Evolutionary conservation across 1,140 invertebrate genomes (phyloP).

Genomic region (Orius insidiosus): DNA sequence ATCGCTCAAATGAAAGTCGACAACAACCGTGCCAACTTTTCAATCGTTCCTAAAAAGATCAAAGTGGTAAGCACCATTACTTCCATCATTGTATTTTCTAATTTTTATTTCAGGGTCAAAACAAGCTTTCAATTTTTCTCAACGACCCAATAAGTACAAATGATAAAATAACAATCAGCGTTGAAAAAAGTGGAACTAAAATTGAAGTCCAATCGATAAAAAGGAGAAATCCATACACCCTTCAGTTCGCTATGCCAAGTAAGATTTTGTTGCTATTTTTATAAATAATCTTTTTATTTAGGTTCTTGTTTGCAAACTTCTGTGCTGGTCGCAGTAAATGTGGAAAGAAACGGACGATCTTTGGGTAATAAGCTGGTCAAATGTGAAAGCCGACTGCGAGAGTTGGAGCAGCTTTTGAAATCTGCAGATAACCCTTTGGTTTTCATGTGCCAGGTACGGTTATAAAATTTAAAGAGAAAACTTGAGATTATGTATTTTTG

Average conservation of each 20-base stretch:
- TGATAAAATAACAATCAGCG: conserved; percentile 51
- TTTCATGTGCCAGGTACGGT: conserved; percentile 64
- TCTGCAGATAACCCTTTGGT: conserved; percentile 61
- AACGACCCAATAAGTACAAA: conserved; percentile 54
- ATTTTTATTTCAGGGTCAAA: conserved; percentile 44
- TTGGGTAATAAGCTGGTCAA: conserved; percentile 63
- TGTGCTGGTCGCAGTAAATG: conserved; percentile 57
- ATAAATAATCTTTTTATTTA: conserved; percentile 18
- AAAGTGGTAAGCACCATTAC: conserved; percentile 40
- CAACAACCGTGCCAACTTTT: conserved; percentile 47
- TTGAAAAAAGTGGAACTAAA: conserved; percentile 60
- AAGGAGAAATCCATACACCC: conserved; percentile 58
- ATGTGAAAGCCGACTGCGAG: conserved; percentile 62
- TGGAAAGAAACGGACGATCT: conserved; percentile 57
- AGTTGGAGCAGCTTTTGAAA: conserved; percentile 61
- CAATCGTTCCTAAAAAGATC: conserved; percentile 61
- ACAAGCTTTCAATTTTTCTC: conserved; percentile 58
- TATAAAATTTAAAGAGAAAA: conserved; percentile 6
- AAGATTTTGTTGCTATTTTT: conserved; percentile 16
- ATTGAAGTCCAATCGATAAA: conserved; percentile 56
- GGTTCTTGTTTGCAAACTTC: conserved; percentile 63
- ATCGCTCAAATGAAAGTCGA: conserved; percentile 25
- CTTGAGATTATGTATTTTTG: conserved; percentile 20
- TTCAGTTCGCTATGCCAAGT: conserved; percentile 59
- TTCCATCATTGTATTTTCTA: not conserved